Base-by-base conservation (phyloP, 2,888 invertebrate species). In the Parapristionchus giblindavisi region DNA sequence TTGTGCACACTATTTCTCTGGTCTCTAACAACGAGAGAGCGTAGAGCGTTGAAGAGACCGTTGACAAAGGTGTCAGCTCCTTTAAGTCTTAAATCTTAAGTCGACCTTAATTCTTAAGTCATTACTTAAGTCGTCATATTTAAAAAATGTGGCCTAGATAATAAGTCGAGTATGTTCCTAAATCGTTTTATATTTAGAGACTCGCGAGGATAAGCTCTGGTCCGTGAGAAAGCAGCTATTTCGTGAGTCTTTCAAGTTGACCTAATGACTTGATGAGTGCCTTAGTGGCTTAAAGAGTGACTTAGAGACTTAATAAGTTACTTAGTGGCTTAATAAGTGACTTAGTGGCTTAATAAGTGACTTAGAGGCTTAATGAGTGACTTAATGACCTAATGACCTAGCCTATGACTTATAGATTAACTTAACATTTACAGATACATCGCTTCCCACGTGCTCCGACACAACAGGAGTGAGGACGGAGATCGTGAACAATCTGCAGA, bases 391-490 rank as follows among this genome's bases (percentile, higher is more conserved):
- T n/a, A n/a, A n/a, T n/a, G n/a, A n/a, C n/a, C n/a, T n/a, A n/a
- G n/a, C n/a, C n/a, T n/a, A n/a, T n/a, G n/a, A n/a, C n/a, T n/a
- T n/a, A n/a, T n/a, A n/a, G n/a, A n/a, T n/a, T n/a, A n/a, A n/a
- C n/a, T n/a, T n/a, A 2, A 24, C 21, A 11, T 60, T 81, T 63
- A 24, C 61, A 61, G 70, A 71, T 8, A 74, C 78, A 3, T 40
- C 38, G 21, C 56, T 81, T 40, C 81, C 81, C 14, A 60, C 75
- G 56, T 81, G 81, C 60, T 36, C 51, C 2, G 66, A 72, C n/a
- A 54, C 74, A 56, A 81, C 83, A 54, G 32, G 79, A 14, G 79
- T 83, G 8, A 77, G 71, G 8, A 32, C 48, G 17, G 79, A 81
- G 58, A 68, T 77, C 48, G 66, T 81, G 34, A 32, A 43, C 21